Conservation (phyloP, 2,797 vertebrate species). For the Gorsachius magnificus region DNA sequence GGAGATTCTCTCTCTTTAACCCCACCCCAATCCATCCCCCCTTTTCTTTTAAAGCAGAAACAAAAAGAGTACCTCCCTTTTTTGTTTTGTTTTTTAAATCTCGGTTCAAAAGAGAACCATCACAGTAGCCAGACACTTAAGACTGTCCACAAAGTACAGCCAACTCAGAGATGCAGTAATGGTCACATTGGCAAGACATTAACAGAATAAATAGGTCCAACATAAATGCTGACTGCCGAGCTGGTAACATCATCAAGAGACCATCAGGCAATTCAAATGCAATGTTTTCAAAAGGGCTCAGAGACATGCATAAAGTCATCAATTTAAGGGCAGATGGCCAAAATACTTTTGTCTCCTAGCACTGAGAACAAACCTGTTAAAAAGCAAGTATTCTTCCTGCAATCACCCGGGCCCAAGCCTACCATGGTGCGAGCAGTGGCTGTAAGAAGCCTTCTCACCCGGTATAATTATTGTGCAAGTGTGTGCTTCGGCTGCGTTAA, state of each 20-base stretch:
- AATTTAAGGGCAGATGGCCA: background rate
- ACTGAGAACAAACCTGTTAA: background rate
- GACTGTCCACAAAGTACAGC: background rate
- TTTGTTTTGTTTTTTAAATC: background rate
- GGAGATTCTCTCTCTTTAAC: background rate
- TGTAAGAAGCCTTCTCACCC: background rate
- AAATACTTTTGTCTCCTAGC: background rate
- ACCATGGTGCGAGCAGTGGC: background rate
- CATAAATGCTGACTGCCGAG: background rate
- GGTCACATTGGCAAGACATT: background rate
- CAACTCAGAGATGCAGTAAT: background rate
- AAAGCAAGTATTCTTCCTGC: background rate
- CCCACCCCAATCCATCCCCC: background rate
- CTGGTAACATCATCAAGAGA: background rate
- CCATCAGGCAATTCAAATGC: background rate
- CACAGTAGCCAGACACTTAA: slow-evolving; percentile 19
- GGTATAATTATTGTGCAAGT: background rate
- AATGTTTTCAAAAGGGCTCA: background rate
- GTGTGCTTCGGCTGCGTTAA: background rate
- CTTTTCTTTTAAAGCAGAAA: slow-evolving; percentile 36
- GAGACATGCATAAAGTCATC: background rate
- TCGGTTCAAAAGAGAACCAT: background rate
- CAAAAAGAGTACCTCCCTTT: slow-evolving; percentile 3
- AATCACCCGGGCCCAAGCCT: background rate
- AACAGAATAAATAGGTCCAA: background rate